Conservation (phyloP, 2,888 invertebrate genomes). For the Ceramica pisi region DNA sequence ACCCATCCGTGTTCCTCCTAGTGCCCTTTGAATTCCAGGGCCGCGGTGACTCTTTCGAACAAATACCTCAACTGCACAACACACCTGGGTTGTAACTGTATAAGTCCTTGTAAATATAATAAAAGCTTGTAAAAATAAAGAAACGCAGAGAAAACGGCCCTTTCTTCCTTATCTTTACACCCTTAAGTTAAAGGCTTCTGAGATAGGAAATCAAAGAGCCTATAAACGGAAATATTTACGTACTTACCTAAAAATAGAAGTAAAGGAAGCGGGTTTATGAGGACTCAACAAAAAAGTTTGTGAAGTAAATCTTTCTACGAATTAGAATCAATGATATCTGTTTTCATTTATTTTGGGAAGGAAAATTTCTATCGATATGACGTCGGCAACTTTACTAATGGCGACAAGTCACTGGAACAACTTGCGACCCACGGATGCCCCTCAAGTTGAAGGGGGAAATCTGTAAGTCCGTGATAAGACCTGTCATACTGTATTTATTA, state of each 20-base stretch:
- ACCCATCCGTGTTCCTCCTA: too few relatives aligned
- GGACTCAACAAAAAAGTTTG: background rate
- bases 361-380: too few relatives aligned
- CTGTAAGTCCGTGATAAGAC: too few relatives aligned
- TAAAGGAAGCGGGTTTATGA: background rate
- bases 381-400: too few relatives aligned
- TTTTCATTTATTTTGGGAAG: too few relatives aligned
- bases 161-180: slow-evolving; percentile 18
- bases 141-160: background rate
- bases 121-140: slow-evolving; percentile 5
- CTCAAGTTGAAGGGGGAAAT: too few relatives aligned
- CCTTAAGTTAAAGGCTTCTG: background rate
- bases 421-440: too few relatives aligned
- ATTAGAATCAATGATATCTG: background rate
- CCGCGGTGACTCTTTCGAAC: too few relatives aligned
- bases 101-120: background rate
- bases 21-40: too few relatives aligned
- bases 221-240: slow-evolving; percentile 37
- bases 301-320: background rate
- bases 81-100: background rate
- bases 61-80: too few relatives aligned
- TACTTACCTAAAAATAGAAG: background rate
- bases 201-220: slow-evolving; percentile 5
- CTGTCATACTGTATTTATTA: too few relatives aligned
- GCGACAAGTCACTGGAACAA: too few relatives aligned